Percentiles rank a stretch among this genome's conserved stretches.
phyloP scores from a whole-genome alignment of 2,113 vertebrate species.

The Thryonomys swinderianus region DNA sequence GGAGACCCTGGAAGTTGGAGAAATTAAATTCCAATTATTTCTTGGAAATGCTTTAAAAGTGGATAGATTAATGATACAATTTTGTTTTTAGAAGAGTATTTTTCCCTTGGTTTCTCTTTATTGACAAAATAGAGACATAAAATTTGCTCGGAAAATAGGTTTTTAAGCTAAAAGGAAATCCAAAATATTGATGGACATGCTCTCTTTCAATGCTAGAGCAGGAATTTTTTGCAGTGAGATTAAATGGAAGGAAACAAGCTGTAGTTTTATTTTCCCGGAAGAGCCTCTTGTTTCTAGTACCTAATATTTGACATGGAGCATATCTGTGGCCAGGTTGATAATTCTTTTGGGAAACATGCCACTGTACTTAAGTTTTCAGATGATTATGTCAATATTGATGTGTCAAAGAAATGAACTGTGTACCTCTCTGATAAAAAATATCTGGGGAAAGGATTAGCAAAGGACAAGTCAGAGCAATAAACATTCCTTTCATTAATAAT shows the following conservation, averaged over 20 bases:
- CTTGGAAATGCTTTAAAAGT: conserved; percentile 25
- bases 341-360: conserved; percentile 77
- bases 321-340: conserved; percentile 69
- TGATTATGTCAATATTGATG: conserved; percentile 73
- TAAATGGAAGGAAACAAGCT: neutral
- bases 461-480: conserved; percentile 62
- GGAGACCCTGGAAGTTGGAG: neutral
- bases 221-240: conserved; percentile 46
- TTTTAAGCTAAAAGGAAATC: neutral
- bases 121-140: conserved; percentile 8
- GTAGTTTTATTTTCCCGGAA: conserved; percentile 42
- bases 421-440: conserved; percentile 77
- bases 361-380: conserved; percentile 73
- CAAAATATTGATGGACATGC: neutral
- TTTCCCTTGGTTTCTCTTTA: neutral
- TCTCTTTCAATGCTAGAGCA: neutral
- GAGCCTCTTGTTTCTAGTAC: conserved; percentile 49
- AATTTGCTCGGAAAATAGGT: conserved; percentile 26
- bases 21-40: conserved; percentile 43
- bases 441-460: conserved; percentile 75
- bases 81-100: neutral
- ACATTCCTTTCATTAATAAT: conserved; percentile 78
- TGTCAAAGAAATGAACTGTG: conserved; percentile 73
- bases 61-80: neutral
- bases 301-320: neutral